These are phyloP conservation scores for Thamnophis sirtalis DNA, from an alignment of 2,113 vertebrate genomes.

Conservation along the genomic window DNA sequence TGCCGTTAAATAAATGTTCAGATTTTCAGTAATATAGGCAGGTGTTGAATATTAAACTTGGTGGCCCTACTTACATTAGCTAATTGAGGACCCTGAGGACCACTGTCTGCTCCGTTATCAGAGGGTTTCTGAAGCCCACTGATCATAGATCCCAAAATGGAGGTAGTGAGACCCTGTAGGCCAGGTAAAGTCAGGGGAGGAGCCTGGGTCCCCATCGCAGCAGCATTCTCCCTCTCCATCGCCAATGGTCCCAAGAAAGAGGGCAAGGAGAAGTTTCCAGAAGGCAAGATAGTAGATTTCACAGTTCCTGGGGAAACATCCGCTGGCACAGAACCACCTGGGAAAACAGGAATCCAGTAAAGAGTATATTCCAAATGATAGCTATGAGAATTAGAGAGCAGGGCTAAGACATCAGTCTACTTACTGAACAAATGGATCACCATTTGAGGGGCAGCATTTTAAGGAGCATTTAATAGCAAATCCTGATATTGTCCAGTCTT, in stretches of 20 bases:
- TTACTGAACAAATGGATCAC: neutral
- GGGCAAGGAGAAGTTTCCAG: constrained; percentile 57
- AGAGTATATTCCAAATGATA: neutral
- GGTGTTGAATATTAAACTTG: neutral
- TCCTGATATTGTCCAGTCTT: neutral
- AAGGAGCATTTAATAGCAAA: neutral
- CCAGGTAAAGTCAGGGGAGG: constrained; percentile 61
- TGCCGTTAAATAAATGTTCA: neutral
- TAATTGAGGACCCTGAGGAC: constrained; percentile 63
- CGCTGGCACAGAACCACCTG: constrained; percentile 65
- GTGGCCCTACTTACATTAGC: constrained; percentile 70
- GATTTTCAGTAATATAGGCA: neutral
- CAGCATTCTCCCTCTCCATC: constrained; percentile 73
- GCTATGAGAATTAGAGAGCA: neutral
- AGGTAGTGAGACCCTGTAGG: constrained; percentile 70
- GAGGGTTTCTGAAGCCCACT: constrained; percentile 66
- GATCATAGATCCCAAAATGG: constrained; percentile 72
- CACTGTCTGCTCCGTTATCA: constrained; percentile 53
- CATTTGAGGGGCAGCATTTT: neutral
- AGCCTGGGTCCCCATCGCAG: constrained; percentile 63
- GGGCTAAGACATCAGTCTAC: neutral
- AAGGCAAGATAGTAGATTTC: constrained; percentile 63
- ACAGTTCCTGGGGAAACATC: constrained; percentile 69
- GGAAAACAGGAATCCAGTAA: neutral
- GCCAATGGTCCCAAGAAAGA: constrained; percentile 59